phyloP scores from a whole-genome alignment of 2,113 vertebrate genomes.

The Dinomys branickii region DNA sequence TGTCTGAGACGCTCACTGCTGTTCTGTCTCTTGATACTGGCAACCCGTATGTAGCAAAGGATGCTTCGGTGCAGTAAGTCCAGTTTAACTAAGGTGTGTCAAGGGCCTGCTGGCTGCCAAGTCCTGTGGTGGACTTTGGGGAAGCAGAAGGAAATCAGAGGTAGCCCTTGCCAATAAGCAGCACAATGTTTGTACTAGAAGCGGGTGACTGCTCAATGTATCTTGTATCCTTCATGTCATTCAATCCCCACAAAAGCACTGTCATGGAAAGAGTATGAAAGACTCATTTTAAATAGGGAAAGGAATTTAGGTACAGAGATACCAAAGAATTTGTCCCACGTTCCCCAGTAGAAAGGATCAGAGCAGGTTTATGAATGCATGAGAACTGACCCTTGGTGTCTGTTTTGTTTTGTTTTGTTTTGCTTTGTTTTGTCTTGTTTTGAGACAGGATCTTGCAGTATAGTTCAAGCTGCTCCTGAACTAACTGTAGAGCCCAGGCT shows the following conservation, averaged over 20 bases:
- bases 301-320: background rate
- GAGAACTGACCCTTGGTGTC: accelerated
- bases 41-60: background rate
- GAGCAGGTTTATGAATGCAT: background rate
- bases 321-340: background rate
- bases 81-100: background rate
- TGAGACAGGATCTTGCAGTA: too few relatives aligned
- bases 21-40: background rate
- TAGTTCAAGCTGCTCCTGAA: too few relatives aligned
- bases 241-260: background rate
- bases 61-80: constrained; percentile 17
- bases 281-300: background rate
- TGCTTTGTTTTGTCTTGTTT: too few relatives aligned
- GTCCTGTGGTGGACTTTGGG: background rate
- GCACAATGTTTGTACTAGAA: background rate
- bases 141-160: constrained; percentile 3
- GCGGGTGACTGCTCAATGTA: background rate
- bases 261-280: background rate
- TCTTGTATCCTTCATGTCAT: background rate
- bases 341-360: background rate
- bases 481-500: too few relatives aligned
- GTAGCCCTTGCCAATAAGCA: background rate
- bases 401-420: too few relatives aligned
- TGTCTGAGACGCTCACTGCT: accelerated
- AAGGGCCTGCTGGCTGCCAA: background rate